Base-by-base conservation (phyloP, 2,797 vertebrate genomes). In the Limnodromus scolopaceus region DNA sequence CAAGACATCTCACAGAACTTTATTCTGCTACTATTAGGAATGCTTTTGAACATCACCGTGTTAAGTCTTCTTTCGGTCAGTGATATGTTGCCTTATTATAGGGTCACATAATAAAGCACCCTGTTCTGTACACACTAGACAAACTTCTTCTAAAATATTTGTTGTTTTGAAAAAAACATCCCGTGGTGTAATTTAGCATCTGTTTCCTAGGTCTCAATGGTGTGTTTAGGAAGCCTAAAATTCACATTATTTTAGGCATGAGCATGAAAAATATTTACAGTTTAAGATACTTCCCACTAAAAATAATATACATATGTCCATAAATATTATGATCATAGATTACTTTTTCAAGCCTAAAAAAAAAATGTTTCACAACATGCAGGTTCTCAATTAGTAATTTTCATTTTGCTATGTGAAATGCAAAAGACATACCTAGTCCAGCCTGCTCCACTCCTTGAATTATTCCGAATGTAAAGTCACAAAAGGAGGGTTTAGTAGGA, bases 1-100 rank as follows among this genome's bases (percentile, higher is more conserved):
- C 34, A 0, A 0, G 16, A 9, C 5, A 6, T 4, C 32, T n/a
- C 17, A 1, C 8, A 2, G 15, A 23, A 13, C 60, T 66, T 45
- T 5, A 8, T 24, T n/a, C 32, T 24, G 7, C 39, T 18, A 1
- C 49, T 12, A 0, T 7, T 14, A 13, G 0, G 13, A 13, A 20
- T 17, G 39, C 61, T 32, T n/a, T 8, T 4, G 18, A 54, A 15
- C 41, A 20, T 65, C 60, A 2, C 9, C 5, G 1, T 5, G 32
- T 28, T 5, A 17, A 9, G 16, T 4, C 36, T 4, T 54, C 63
- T 34, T 43, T 13, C 6, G 8, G 16, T 16, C 57, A 19, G 25
- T 1, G 8, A 5, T 4, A 10, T 3, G 1, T 22, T 53, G 53
- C 41, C 24, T 13, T 36, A 6, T 3, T 3, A 13, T 0, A 38